A percentile compares a stretch with the other conserved stretches of the same genome.
These are phyloP conservation scores for Heliconius sara DNA, from an alignment of 2,888 invertebrate species.

Conservation along the genomic window DNA sequence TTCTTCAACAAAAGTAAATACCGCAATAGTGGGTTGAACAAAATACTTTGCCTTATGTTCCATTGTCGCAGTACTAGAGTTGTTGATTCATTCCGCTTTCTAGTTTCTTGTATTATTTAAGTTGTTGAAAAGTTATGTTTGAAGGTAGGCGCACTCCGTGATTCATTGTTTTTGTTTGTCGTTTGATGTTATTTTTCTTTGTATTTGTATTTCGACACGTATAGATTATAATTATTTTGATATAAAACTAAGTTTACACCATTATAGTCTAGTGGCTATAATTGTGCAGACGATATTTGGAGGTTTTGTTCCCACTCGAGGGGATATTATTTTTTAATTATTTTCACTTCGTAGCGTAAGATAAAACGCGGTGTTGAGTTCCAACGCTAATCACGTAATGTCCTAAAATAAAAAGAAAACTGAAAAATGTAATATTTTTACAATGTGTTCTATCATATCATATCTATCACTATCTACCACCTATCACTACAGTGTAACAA, in stretches of 20 bases:
- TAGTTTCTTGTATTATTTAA: constrained; percentile 21
- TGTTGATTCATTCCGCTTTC: constrained; percentile 18
- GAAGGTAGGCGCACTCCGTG: constrained; percentile 1
- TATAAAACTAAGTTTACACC: neutral
- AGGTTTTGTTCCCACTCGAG: neutral
- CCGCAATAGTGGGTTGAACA: constrained; percentile 7
- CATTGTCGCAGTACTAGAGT: constrained; percentile 14
- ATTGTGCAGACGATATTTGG: neutral
- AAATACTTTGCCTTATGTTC: constrained; percentile 9
- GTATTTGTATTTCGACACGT: neutral
- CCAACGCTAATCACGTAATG: no score
- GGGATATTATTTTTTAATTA: neutral
- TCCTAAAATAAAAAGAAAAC: no score
- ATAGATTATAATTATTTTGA: neutral
- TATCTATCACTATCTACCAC: no score
- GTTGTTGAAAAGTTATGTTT: constrained; percentile 20
- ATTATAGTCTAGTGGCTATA: neutral
- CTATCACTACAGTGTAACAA: no score
- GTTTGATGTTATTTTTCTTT: neutral
- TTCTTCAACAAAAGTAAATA: constrained; percentile 5
- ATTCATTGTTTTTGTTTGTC: constrained; percentile 7
- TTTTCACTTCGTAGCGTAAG: no score
- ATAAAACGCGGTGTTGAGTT: no score
- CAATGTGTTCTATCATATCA: no score
- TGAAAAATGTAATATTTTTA: no score